Conservation (phyloP, 2,113 vertebrate genomes). For the Colossoma macropomum region DNA sequence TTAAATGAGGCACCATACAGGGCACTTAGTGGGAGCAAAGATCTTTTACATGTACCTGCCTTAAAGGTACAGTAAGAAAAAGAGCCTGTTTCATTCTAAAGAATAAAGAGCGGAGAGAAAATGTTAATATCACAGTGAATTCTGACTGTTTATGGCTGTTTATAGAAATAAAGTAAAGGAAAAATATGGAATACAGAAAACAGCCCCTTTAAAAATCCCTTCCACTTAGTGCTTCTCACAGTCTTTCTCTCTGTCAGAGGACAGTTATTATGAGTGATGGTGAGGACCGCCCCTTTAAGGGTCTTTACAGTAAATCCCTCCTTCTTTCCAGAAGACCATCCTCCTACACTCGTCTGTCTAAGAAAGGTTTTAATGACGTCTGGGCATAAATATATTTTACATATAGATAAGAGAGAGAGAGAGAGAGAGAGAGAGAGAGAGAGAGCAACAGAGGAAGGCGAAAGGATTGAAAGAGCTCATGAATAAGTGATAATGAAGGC, state of each 20-base stretch:
- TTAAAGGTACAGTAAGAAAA: no score
- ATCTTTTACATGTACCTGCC: no score
- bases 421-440: background rate
- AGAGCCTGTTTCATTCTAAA: no score
- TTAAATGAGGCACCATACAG: no score
- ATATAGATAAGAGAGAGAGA: conserved; percentile 31
- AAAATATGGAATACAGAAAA: background rate
- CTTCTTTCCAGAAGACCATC: conserved; percentile 32
- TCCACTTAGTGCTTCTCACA: background rate
- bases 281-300: conserved; percentile 32
- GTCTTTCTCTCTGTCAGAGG: background rate
- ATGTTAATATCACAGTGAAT: no score
- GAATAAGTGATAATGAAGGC: conserved; percentile 56
- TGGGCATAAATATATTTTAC: conserved; percentile 46
- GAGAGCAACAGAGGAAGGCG: no score
- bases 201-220: background rate
- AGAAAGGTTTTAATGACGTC: conserved; percentile 22
- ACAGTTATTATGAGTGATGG: conserved; percentile 25
- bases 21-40: no score
- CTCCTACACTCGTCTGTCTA: conserved; percentile 39
- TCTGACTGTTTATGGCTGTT: no score
- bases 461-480: conserved; percentile 49
- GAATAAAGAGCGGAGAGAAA: no score
- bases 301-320: conserved; percentile 44
- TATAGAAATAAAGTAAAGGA: background rate